Percentiles rank a stretch among this genome's conserved stretches.
Conservation (phyloP, 1,140 invertebrate species). For the Phymastichus coffea region DNA sequence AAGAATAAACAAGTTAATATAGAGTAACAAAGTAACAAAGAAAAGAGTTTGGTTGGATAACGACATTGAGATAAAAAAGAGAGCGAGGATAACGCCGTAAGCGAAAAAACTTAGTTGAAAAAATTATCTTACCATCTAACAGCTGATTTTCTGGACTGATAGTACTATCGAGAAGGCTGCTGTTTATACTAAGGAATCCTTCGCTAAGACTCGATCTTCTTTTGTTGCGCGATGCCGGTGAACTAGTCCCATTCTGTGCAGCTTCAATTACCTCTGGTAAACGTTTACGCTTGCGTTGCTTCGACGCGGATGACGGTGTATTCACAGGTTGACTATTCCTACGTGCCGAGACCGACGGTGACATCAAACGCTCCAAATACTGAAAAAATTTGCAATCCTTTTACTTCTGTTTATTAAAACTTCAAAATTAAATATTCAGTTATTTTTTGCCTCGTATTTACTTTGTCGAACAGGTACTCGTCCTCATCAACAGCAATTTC, state of each 20-base stretch:
- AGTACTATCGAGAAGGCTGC: constrained; percentile 84
- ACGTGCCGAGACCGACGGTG: constrained; percentile 56
- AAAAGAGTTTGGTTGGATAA: too few relatives aligned
- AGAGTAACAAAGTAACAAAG: too few relatives aligned
- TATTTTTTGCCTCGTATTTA: too few relatives aligned
- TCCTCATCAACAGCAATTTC: constrained; percentile 88
- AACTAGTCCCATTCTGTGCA: constrained; percentile 56
- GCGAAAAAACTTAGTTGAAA: neutral
- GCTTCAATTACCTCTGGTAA: constrained; percentile 60
- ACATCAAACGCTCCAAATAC: constrained; percentile 62
- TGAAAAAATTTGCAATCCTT: constrained; percentile 34
- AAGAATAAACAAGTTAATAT: too few relatives aligned
- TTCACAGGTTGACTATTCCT: constrained; percentile 52
- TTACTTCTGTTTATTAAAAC: too few relatives aligned
- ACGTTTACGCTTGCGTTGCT: constrained; percentile 73
- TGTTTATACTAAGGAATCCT: constrained; percentile 78
- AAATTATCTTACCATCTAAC: constrained; percentile 57
- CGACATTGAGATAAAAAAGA: constrained; percentile 43
- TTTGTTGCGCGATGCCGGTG: constrained; percentile 68
- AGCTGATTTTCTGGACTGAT: constrained; percentile 71
- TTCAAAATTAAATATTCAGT: too few relatives aligned
- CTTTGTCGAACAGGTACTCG: constrained; percentile 83
- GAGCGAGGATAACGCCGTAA: neutral
- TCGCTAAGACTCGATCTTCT: constrained; percentile 82
- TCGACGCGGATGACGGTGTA: constrained; percentile 52